A percentile compares a stretch with the other conserved stretches of the same genome.
These are phyloP conservation scores for Aporophyla lueneburgensis DNA, from an alignment of 2,888 invertebrate genomes.

Conservation along the genomic window DNA sequence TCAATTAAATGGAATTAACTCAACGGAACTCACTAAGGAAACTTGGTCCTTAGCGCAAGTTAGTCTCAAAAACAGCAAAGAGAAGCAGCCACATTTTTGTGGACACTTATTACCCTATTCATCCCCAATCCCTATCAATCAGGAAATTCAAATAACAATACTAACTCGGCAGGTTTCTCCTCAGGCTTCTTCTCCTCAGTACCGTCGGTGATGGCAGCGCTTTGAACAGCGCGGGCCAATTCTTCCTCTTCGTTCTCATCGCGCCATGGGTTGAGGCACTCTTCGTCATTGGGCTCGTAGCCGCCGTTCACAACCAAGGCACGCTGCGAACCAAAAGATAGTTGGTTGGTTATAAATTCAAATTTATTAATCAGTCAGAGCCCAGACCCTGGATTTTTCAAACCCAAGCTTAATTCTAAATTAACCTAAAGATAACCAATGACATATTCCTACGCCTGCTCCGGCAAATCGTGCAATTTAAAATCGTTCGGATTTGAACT, in stretches of 20 bases:
- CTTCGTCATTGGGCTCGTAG: constrained; percentile 97
- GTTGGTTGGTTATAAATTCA: neutral
- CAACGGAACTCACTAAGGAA: no score
- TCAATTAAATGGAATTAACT: no score
- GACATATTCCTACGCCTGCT: neutral
- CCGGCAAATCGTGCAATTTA: neutral
- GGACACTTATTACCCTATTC: neutral
- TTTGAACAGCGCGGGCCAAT: constrained; percentile 92
- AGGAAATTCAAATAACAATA: constrained; percentile 36
- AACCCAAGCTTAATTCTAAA: no score
- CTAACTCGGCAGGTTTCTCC: constrained; percentile 83
- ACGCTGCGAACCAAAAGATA: constrained; percentile 79
- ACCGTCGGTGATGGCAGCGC: constrained; percentile 89
- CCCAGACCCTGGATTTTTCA: no score
- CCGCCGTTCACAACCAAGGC: constrained; percentile 92
- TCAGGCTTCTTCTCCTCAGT: constrained; percentile 78
- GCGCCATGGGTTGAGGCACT: constrained; percentile 97
- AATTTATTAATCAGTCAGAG: no score
- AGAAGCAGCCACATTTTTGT: neutral
- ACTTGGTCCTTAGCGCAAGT: neutral
- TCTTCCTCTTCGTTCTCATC: constrained; percentile 94
- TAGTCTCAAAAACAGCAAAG: neutral
- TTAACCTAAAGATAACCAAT: no score
- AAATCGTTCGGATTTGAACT: neutral
- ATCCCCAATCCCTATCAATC: neutral